phyloP scores from a whole-genome alignment of 2,113 vertebrate genomes.

The Pollachius pollachius region DNA sequence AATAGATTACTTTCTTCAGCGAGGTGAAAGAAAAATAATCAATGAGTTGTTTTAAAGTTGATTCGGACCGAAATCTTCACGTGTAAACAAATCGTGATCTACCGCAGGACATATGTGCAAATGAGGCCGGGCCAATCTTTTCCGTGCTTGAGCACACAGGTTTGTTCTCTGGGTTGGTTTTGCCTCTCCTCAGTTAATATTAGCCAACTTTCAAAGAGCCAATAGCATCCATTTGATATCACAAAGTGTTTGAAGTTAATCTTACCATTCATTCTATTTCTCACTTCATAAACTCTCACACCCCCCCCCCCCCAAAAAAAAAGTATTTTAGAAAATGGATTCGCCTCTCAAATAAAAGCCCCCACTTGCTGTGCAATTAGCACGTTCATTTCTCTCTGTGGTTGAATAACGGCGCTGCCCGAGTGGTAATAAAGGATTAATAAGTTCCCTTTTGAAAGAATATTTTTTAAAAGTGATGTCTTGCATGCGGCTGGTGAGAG shows the following conservation, averaged over 20 bases:
- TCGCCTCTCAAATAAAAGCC: conserved; percentile 49
- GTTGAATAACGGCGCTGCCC: conserved; percentile 88
- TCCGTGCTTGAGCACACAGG: too few species aligned
- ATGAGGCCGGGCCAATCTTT: too few species aligned
- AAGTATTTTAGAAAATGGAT: conserved; percentile 47
- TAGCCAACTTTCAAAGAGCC: too few species aligned
- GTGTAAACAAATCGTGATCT: too few species aligned
- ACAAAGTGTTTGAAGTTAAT: neutral
- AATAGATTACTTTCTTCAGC: too few species aligned
- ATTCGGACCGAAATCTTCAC: too few species aligned
- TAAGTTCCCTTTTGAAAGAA: conserved; percentile 91
- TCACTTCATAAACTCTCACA: conserved; percentile 40
- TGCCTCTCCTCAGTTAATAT: too few species aligned
- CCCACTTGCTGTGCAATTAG: conserved; percentile 78
- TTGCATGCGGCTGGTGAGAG: conserved; percentile 55
- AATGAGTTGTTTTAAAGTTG: too few species aligned
- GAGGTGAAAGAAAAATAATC: too few species aligned
- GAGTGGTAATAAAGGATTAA: conserved; percentile 94
- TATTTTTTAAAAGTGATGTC: conserved; percentile 82
- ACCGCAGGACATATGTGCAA: too few species aligned
- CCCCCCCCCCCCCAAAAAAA: conserved; percentile 19
- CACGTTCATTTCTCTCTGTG: conserved; percentile 91
- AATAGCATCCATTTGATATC: too few species aligned
- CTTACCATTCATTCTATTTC: conserved; percentile 12
- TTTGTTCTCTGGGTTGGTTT: too few species aligned